Evolutionary conservation across 2,888 invertebrate genomes (phyloP), one percentile per base, ranked within the genome.

Genomic region (Ophioninae sp.): DNA sequence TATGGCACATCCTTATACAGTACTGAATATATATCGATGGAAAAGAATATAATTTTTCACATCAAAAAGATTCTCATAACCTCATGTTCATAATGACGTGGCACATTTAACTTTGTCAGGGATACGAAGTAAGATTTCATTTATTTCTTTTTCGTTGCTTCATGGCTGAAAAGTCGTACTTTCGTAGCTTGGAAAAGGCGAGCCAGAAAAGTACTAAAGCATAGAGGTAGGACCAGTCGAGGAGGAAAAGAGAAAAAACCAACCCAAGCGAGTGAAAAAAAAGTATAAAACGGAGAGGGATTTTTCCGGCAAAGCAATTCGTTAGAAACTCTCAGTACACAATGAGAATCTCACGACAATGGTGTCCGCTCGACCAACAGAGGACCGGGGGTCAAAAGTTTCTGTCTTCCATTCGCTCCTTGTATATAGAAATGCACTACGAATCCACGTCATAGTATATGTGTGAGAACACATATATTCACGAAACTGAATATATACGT

Each of bases 321-420:
- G 90, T 90, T 89, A 90, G 87, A 90, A 88, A 89, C 87, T 88
- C 87, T 85, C 83, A 73, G 75, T 81, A 77, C 84, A 90, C 89
- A 90, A 90, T 89, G 88, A 90, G 88, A 88, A 87, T 86, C 84
- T 74, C 84, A 84, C 85, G 87, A 90, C 90, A 90, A 90, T 90
- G 86, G 87, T 81, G 86, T 77, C 82, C 79, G 81, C 71, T 86
- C 82, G 85, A 79, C 77, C 69, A 61, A 58, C 44, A 76, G 44
- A 76, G 41, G 67, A 39, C 69, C 56, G n/a, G 22, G 63, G 73
- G 65, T 79, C 69, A 84, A 74, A 68, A 81, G 69, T 84, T 79
- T 83, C 69, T 65, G 77, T 83, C 83, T 74, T 65, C 65, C 39
- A 68, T 81, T 69, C 59, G 61, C 17, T 71, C 39, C 30, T 63